Conservation (phyloP, 2,113 vertebrate genomes). For the Euleptes europaea region DNA sequence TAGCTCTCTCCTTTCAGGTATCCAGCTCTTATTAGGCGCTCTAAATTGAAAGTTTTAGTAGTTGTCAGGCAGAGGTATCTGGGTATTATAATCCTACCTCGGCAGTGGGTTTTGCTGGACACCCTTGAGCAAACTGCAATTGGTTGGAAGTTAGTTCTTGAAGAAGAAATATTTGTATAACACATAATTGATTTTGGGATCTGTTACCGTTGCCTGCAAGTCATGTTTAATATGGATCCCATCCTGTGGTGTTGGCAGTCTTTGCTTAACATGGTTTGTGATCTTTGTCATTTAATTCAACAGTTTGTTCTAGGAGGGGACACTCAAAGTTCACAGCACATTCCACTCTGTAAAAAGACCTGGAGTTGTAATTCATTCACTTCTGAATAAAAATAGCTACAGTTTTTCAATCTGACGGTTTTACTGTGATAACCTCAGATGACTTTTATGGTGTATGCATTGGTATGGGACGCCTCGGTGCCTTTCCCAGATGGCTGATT, state of each 20-base stretch:
- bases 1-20: neutral
- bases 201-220: neutral
- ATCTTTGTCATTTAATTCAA: neutral
- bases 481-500: neutral
- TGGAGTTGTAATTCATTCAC: conserved; percentile 9
- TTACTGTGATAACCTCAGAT: conserved; percentile 26
- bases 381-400: conserved; percentile 13
- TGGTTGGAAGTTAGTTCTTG: neutral
- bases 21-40: neutral
- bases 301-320: neutral
- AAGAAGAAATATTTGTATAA: neutral
- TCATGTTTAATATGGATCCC: conserved; percentile 2
- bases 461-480: neutral
- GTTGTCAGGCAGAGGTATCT: neutral
- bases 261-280: neutral
- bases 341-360: conserved; percentile 15
- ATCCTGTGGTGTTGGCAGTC: neutral
- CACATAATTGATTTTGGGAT: neutral
- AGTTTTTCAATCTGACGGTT: neutral
- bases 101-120: neutral
- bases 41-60: neutral
- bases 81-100: neutral
- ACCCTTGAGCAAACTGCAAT: neutral
- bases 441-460: neutral
- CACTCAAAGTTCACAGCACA: neutral